phyloP scores from a whole-genome alignment of 2,797 vertebrate species.

The Chelon auratus region DNA sequence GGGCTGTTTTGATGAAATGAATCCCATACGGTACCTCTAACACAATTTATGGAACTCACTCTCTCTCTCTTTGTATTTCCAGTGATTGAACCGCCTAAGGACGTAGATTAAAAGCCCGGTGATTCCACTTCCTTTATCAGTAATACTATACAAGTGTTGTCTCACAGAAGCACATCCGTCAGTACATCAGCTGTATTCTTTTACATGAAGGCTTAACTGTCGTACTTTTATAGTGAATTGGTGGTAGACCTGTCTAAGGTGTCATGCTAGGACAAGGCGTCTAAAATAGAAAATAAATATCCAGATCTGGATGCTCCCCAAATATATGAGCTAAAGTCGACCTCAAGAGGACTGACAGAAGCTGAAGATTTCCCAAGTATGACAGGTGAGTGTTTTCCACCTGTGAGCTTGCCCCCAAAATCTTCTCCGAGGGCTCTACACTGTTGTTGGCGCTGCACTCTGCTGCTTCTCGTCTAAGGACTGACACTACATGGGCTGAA shows the following conservation, averaged over 20 bases:
- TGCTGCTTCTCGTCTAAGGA: conserved; percentile 27
- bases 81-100: conserved; percentile 57
- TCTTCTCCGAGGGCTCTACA: conserved; percentile 19
- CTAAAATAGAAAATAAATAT: conserved; percentile 12
- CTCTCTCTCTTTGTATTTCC: conserved; percentile 49
- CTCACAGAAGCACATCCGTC: conserved; percentile 37
- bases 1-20: conserved; percentile 67
- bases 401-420: not conserved
- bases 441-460: conserved; percentile 13
- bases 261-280: not conserved
- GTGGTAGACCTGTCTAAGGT: conserved; percentile 1
- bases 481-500: conserved; percentile 11
- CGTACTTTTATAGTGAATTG: conserved; percentile 2
- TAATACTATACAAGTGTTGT: conserved; percentile 32
- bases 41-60: conserved; percentile 56
- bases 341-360: not conserved
- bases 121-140: conserved; percentile 52
- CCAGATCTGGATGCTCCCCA: not conserved
- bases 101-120: conserved; percentile 44
- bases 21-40: conserved; percentile 56
- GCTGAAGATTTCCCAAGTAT: conserved; percentile 1
- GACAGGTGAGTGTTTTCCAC: conserved; percentile 31
- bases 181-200: conserved; percentile 8
- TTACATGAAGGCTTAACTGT: conserved; percentile 23
- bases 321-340: conserved; percentile 7